phyloP scores from a whole-genome alignment of 2,888 invertebrate genomes.

The Erebia ligea region DNA sequence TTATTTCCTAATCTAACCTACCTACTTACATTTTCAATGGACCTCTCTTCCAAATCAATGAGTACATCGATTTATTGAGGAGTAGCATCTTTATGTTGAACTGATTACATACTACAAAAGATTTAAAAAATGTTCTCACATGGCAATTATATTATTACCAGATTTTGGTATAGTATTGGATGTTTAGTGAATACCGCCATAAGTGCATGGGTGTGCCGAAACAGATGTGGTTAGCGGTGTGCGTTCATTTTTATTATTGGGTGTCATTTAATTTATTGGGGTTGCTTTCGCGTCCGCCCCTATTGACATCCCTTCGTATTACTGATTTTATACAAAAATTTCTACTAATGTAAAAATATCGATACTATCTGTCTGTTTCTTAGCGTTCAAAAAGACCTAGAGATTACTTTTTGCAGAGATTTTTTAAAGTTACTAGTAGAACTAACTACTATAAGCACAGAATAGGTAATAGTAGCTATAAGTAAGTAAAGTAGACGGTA shows the following conservation, averaged over 20 bases:
- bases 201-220: slow-evolving; percentile 70
- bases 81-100: too few relatives aligned
- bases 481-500: too few relatives aligned
- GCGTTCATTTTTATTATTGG: slow-evolving; percentile 33
- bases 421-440: too few relatives aligned
- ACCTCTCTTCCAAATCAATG: too few relatives aligned
- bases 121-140: neutral
- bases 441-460: too few relatives aligned
- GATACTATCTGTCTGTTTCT: neutral
- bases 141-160: neutral
- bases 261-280: slow-evolving; percentile 20
- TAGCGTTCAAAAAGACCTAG: neutral
- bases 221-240: slow-evolving; percentile 58
- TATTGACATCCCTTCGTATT: neutral
- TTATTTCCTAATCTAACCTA: too few relatives aligned
- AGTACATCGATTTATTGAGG: too few relatives aligned
- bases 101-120: too few relatives aligned
- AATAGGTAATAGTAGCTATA: too few relatives aligned
- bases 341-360: too few relatives aligned
- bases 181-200: slow-evolving; percentile 34
- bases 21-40: too few relatives aligned
- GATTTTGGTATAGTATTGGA: slow-evolving; percentile 22
- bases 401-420: too few relatives aligned
- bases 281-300: slow-evolving; percentile 8
- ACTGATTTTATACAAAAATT: neutral